Evolutionary conservation across 2,797 vertebrate species (phyloP).

Genomic region (Tokudaia tokunoshimensis): DNA sequence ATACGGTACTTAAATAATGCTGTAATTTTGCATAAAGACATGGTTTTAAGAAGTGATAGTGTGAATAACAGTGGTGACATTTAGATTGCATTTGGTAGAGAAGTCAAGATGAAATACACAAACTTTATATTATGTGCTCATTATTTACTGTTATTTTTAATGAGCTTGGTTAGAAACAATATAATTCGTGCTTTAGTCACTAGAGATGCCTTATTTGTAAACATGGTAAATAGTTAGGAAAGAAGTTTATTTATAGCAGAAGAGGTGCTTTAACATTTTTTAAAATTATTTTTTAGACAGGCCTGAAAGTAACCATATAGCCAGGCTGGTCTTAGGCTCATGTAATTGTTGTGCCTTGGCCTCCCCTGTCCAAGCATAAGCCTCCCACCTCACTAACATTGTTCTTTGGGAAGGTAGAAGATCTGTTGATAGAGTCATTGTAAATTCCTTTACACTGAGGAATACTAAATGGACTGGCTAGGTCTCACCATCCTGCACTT

Average conservation of each 20-base stretch:
- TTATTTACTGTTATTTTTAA: slow-evolving; percentile 62
- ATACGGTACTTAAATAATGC: not conserved
- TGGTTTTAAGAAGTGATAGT: slow-evolving; percentile 43
- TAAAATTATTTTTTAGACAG: not conserved
- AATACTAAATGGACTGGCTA: slow-evolving; percentile 26
- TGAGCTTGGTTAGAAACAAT: slow-evolving; percentile 33
- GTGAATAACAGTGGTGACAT: slow-evolving; percentile 38
- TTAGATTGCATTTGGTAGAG: slow-evolving; percentile 3
- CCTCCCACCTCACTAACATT: too few relatives aligned
- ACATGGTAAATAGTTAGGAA: slow-evolving; percentile 44
- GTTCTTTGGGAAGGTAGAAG: slow-evolving; percentile 60
- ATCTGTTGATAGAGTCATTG: not conserved
- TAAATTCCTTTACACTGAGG: slow-evolving; percentile 17
- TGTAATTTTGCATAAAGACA: slow-evolving; percentile 15
- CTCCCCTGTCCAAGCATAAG: not conserved
- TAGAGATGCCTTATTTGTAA: slow-evolving; percentile 35
- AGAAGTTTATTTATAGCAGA: slow-evolving; percentile 38
- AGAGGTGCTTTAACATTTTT: not conserved
- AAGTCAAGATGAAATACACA: slow-evolving; percentile 31
- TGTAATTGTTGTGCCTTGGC: not conserved
- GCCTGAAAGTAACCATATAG: not conserved
- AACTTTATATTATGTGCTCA: not conserved
- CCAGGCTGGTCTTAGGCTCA: not conserved
- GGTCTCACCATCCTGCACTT: slow-evolving; percentile 7
- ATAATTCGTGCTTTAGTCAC: slow-evolving; percentile 30